Evolutionary conservation across 1,140 invertebrate genomes (phyloP).

Genomic region (Drosophila parabipectinata): DNA sequence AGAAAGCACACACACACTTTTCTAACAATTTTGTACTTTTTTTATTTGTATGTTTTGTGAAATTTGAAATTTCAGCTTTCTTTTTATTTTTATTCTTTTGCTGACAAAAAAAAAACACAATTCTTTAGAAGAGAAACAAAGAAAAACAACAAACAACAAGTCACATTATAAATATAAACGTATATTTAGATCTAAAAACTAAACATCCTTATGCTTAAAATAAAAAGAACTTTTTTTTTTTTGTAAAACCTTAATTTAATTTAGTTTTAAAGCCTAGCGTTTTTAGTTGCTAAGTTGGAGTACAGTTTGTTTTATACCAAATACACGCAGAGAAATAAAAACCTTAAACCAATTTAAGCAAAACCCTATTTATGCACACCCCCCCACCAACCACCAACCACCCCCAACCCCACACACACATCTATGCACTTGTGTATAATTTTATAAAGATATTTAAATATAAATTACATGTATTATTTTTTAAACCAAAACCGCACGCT

Average conservation of each 20-base stretch:
- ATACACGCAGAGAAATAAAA: constrained; percentile 47
- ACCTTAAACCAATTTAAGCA: constrained; percentile 53
- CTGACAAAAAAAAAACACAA: neutral
- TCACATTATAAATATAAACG: constrained; percentile 60
- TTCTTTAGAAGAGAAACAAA: constrained; percentile 21
- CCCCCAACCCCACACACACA: constrained; percentile 36
- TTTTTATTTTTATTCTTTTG: constrained; percentile 1
- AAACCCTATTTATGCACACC: constrained; percentile 50
- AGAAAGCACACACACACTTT: neutral
- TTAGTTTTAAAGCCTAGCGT: constrained; percentile 66
- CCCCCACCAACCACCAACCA: constrained; percentile 3
- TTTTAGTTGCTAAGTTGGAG: constrained; percentile 47
- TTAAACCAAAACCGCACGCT: constrained; percentile 40
- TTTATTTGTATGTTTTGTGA: constrained; percentile 6
- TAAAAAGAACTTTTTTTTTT: constrained; percentile 2
- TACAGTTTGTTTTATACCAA: constrained; percentile 78
- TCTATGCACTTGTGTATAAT: constrained; percentile 67
- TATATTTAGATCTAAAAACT: constrained; percentile 26
- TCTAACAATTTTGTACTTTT: constrained; percentile 15
- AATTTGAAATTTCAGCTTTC: constrained; percentile 33
- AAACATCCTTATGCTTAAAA: constrained; percentile 31
- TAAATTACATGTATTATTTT: constrained; percentile 60
- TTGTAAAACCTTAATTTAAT: constrained; percentile 49
- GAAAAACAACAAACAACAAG: constrained; percentile 56
- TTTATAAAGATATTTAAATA: constrained; percentile 38